These are phyloP conservation scores for Bombylius discolor DNA, from an alignment of 2,888 invertebrate species.

Conservation along the genomic window DNA sequence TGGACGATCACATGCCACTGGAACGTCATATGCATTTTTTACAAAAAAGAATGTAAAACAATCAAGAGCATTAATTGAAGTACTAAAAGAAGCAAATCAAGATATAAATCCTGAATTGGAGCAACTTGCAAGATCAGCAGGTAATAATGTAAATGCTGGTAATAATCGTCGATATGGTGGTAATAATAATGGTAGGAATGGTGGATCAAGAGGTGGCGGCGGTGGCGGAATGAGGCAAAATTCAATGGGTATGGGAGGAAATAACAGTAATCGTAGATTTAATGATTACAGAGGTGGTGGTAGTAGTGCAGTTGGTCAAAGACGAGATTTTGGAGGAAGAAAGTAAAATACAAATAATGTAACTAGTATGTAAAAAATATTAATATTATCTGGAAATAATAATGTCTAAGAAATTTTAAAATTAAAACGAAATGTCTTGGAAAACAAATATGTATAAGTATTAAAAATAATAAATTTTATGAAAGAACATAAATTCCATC, in stretches of 20 bases:
- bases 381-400: no score
- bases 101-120: constrained; percentile 72
- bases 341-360: neutral
- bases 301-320: constrained; percentile 11
- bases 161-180: constrained; percentile 19
- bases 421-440: no score
- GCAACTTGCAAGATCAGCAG: constrained; percentile 53
- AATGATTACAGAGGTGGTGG: constrained; percentile 15
- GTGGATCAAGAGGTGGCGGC: constrained; percentile 29
- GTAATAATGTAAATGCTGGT: constrained; percentile 13
- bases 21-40: constrained; percentile 90
- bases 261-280: constrained; percentile 14
- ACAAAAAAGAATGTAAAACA: constrained; percentile 76
- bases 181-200: constrained; percentile 32
- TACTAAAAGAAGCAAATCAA: constrained; percentile 80
- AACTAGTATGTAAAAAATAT: no score
- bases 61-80: constrained; percentile 74
- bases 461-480: no score
- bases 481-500: no score
- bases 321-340: constrained; percentile 13
- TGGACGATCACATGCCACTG: constrained; percentile 71
- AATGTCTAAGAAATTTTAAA: no score
- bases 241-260: constrained; percentile 18
- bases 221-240: constrained; percentile 31
- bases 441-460: no score